Conservation (phyloP, 2,888 invertebrate genomes). For the Drosophila borealis region DNA sequence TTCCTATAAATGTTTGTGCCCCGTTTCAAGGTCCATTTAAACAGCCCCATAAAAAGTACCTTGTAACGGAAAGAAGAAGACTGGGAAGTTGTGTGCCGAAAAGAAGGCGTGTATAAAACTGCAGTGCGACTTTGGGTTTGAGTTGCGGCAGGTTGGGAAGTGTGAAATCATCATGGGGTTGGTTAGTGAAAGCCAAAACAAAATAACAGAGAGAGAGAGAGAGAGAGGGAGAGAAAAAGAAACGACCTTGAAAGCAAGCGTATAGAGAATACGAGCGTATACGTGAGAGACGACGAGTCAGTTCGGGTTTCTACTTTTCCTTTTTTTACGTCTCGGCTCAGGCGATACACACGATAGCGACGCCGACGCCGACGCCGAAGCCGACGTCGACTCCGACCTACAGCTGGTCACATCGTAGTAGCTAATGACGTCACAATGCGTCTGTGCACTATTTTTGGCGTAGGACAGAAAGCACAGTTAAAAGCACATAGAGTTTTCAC, state of each 20-base stretch:
- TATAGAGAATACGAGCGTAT: slow-evolving; percentile 27
- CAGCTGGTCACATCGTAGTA: slow-evolving; percentile 52
- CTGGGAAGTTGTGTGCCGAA: slow-evolving; percentile 20
- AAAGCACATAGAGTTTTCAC: slow-evolving; percentile 21
- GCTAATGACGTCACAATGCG: slow-evolving; percentile 76
- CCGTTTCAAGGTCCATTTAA: neutral
- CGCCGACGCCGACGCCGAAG: neutral
- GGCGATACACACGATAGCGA: slow-evolving; percentile 10
- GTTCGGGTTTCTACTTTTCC: slow-evolving; percentile 33
- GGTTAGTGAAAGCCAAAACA: slow-evolving; percentile 10
- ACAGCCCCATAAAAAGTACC: neutral
- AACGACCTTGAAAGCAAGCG: slow-evolving; percentile 69
- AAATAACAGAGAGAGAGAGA: slow-evolving; percentile 6
- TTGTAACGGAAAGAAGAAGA: neutral
- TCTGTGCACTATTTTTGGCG: slow-evolving; percentile 46
- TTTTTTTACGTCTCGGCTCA: slow-evolving; percentile 5
- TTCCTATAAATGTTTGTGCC: neutral
- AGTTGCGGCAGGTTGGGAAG: slow-evolving; percentile 30
- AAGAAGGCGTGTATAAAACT: slow-evolving; percentile 57
- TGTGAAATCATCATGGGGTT: slow-evolving; percentile 73
- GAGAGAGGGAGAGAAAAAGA: slow-evolving; percentile 19
- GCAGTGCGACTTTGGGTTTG: slow-evolving; percentile 16
- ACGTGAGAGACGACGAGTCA: slow-evolving; percentile 61
- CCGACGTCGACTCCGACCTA: slow-evolving; percentile 68
- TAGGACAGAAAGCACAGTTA: slow-evolving; percentile 8